phyloP scores from a whole-genome alignment of 2,797 vertebrate genomes.

The Emydoidea blandingii region DNA sequence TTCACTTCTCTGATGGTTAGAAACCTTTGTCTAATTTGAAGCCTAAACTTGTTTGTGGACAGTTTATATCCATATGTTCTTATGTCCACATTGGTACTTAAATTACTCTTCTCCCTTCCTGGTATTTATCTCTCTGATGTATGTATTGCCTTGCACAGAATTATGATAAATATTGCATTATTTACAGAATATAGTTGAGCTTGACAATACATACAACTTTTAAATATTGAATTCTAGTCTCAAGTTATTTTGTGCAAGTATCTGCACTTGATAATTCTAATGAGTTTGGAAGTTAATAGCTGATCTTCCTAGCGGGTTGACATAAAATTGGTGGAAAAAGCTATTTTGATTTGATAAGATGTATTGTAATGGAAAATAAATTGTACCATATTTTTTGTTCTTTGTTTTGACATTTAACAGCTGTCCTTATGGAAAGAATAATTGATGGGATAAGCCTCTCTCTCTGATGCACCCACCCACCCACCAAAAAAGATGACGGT shows the following conservation, averaged over 20 bases:
- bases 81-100: too few relatives aligned
- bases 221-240: background rate
- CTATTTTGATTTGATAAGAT: background rate
- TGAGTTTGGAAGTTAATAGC: background rate
- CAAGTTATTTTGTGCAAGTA: background rate
- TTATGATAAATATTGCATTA: background rate
- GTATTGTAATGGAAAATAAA: background rate
- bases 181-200: background rate
- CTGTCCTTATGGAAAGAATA: background rate
- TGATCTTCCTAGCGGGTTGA: background rate
- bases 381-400: background rate
- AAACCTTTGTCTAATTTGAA: too few relatives aligned
- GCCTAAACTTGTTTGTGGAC: too few relatives aligned
- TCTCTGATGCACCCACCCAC: background rate
- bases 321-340: background rate
- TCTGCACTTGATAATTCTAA: background rate
- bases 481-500: background rate
- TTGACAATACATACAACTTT: background rate
- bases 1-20: too few relatives aligned
- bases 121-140: background rate
- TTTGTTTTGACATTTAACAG: conserved; percentile 45
- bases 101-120: too few relatives aligned
- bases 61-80: too few relatives aligned
- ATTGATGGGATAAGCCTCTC: background rate
- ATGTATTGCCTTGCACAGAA: background rate